Evolutionary conservation across 2,888 invertebrate genomes (phyloP).

Genomic region (Netelia fuscicornis): DNA sequence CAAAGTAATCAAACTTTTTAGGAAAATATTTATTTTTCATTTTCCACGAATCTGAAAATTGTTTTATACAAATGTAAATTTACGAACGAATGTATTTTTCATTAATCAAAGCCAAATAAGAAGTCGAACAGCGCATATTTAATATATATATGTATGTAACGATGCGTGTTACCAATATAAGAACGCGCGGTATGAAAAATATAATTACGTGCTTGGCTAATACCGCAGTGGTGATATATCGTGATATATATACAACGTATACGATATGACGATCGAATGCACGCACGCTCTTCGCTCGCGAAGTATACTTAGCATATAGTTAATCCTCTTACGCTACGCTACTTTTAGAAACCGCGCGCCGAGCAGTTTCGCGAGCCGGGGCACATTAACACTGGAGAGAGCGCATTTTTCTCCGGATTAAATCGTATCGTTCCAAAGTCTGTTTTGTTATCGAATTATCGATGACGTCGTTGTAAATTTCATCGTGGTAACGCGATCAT

Average conservation of each 20-base stretch:
- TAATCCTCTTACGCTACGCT: slow-evolving; percentile 56
- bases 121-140: no score
- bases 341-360: slow-evolving; percentile 56
- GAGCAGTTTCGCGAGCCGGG: slow-evolving; percentile 32
- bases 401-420: slow-evolving; percentile 55
- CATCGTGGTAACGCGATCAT: not conserved
- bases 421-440: slow-evolving; percentile 19
- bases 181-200: slow-evolving; percentile 29
- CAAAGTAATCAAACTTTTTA: no score
- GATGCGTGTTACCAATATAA: not conserved
- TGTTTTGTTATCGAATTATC: slow-evolving; percentile 50
- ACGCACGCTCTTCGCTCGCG: slow-evolving; percentile 30
- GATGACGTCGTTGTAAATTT: slow-evolving; percentile 26
- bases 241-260: not conserved
- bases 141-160: not conserved
- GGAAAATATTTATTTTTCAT: not conserved
- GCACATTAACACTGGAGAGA: slow-evolving; percentile 34
- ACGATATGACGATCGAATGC: slow-evolving; percentile 36
- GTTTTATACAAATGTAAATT: no score
- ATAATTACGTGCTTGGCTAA: slow-evolving; percentile 39
- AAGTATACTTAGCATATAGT: slow-evolving; percentile 37
- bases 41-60: no score
- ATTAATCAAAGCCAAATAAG: no score
- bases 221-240: slow-evolving; percentile 28
- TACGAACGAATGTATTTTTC: no score